Evolutionary conservation across 2,888 invertebrate species (phyloP), one percentile per base, ranked within the genome.

Genomic region (Cephalotes varians): DNA sequence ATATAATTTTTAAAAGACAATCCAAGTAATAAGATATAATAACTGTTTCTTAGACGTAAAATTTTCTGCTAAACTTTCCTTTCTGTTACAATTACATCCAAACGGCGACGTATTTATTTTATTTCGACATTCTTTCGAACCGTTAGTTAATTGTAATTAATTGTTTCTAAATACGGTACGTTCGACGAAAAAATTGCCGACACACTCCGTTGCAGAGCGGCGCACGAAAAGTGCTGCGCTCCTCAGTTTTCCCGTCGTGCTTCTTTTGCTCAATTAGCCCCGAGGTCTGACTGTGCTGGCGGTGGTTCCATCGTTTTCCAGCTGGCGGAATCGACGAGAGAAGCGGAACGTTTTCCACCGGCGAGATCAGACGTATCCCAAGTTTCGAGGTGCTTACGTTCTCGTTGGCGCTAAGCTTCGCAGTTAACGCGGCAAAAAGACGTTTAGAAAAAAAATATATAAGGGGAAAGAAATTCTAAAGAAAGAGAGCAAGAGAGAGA

Each of bases 401-500:
- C 44, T 56, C 77, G 77, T 58, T 54, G 34, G 34, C 67, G 28
- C 60, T 76, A 67, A 72, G 85, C 83, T 60, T 34, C 56, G 37
- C 62, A 69, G 77, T 85, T 84, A 82, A 79, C 79, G 62, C n/a
- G 54, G 73, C 9, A 64, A 76, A 74, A 56, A 69, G 54, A 37
- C 25, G 12, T 4, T 25, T 25, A 1, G 25, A 67, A 49, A 62
- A 65, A 40, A 76, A 58, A 34, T 40, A 51, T 34, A 60, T 28
- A 47, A 10, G 25, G 28, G 31, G 28, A 71, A 15, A 71, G 18
- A 47, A 72, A 2, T 31, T 47, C 7, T 10, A 71, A 54, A 15
- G n/a, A 18, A 31, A 37, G 12, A 54, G 1, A 37, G 2, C 5
- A 4, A 28, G 31, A 49, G 28, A 44, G 25, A 21, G 28, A n/a